These are phyloP conservation scores for Nudaria mundana DNA, from an alignment of 2,888 invertebrate species.

Conservation along the genomic window DNA sequence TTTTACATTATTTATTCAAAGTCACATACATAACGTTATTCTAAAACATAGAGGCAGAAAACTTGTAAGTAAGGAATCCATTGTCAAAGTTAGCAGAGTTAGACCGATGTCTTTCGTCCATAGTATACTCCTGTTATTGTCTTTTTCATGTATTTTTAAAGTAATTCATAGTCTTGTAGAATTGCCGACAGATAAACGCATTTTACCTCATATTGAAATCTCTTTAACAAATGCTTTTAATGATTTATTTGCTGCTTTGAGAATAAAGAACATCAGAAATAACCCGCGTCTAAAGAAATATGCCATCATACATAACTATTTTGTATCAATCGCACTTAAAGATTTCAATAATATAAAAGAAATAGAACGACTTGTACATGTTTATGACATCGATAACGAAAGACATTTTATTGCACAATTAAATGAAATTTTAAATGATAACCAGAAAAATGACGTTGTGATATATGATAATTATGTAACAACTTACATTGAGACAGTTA, in stretches of 20 bases:
- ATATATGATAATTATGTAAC: conserved; percentile 20
- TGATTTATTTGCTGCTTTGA: conserved; percentile 43
- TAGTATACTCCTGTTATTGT: no score
- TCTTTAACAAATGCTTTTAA: conserved; percentile 42
- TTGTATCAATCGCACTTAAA: conserved; percentile 42
- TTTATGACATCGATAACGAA: conserved; percentile 33
- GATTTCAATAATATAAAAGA: conserved; percentile 42
- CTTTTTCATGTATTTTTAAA: no score
- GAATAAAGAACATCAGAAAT: conserved; percentile 32
- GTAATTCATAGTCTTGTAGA: conserved; percentile 28
- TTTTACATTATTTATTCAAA: no score
- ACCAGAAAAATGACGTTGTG: conserved; percentile 19
- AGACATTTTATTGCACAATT: conserved; percentile 43
- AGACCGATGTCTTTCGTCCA: no score
- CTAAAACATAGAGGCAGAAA: no score
- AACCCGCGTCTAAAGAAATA: conserved; percentile 41
- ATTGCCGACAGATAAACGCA: conserved; percentile 30
- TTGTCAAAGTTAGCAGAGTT: no score
- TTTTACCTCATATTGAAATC: conserved; percentile 37
- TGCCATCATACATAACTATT: conserved; percentile 46
- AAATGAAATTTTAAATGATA: conserved; percentile 48
- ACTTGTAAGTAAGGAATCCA: no score
- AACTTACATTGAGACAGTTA: conserved; percentile 34
- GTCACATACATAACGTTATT: no score
- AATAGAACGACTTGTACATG: conserved; percentile 42